Conservation (phyloP, 2,797 vertebrate genomes). For the Fistularia commersonii region DNA sequence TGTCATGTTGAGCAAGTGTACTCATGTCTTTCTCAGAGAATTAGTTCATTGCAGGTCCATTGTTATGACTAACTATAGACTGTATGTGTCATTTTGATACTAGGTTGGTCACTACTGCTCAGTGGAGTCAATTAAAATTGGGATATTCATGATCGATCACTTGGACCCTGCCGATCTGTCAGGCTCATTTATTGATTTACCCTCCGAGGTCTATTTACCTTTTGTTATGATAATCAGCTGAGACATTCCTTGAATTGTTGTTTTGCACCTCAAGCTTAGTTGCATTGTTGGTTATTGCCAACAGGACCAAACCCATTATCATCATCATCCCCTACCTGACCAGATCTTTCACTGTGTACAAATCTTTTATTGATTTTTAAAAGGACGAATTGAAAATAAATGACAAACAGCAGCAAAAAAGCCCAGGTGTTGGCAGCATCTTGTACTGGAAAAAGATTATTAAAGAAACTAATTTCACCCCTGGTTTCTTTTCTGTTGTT, state of each 20-base stretch:
- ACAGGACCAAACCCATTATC: constrained; percentile 39
- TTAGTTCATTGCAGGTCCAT: too few species aligned
- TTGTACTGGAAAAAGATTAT: constrained; percentile 76
- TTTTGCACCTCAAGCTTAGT: constrained; percentile 7
- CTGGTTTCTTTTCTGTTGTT: background rate
- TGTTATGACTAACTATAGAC: too few species aligned
- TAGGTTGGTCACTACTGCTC: too few species aligned
- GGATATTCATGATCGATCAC: constrained; percentile 18
- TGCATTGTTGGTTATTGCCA: background rate
- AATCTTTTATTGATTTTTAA: constrained; percentile 64
- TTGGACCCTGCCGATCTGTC: constrained; percentile 7
- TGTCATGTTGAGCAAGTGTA: too few species aligned
- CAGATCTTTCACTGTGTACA: constrained; percentile 74
- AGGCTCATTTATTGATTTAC: too few species aligned
- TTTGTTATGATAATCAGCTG: constrained; percentile 34
- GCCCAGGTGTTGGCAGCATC: constrained; percentile 34
- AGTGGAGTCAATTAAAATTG: too few species aligned
- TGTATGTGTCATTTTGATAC: too few species aligned
- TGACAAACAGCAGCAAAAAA: constrained; percentile 16
- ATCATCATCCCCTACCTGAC: constrained; percentile 20
- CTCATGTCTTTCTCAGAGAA: too few species aligned
- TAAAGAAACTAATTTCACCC: constrained; percentile 73
- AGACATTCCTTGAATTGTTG: constrained; percentile 33
- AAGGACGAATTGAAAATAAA: constrained; percentile 13
- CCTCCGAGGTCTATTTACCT: background rate